A percentile compares a stretch with the other conserved stretches of the same genome.
Evolutionary conservation across 2,797 vertebrate species (phyloP).

Genomic region (Brachyalestes nurse): DNA sequence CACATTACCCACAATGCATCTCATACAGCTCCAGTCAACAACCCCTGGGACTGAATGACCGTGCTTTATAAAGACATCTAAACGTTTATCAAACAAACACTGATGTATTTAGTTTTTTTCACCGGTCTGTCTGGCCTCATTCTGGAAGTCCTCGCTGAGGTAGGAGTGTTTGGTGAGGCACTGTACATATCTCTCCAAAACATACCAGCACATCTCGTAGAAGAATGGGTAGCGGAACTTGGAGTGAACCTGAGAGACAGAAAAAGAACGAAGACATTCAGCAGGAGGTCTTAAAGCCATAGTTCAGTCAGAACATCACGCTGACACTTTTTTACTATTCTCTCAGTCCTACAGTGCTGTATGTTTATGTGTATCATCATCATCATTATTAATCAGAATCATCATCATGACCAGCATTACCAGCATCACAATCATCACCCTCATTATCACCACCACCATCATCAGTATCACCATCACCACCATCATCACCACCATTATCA

Average conservation of each 20-base stretch:
- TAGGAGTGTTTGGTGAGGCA: slow-evolving; percentile 93
- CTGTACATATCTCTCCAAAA: slow-evolving; percentile 94
- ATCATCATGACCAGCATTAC: no score
- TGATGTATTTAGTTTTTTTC: slow-evolving; percentile 63
- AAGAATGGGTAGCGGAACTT: slow-evolving; percentile 99
- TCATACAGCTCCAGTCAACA: neutral
- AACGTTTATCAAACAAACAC: neutral
- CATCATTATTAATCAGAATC: neutral
- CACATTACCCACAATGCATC: neutral
- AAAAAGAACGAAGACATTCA: neutral
- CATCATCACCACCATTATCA: neutral
- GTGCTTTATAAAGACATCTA: neutral
- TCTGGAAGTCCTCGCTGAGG: slow-evolving; percentile 86
- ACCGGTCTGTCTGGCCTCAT: slow-evolving; percentile 85
- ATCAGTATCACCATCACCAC: neutral
- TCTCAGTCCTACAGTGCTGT: neutral
- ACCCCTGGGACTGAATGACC: no score
- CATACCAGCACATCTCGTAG: slow-evolving; percentile 99
- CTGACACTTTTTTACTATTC: neutral
- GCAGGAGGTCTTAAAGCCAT: neutral
- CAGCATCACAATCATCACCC: neutral
- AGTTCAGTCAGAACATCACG: neutral
- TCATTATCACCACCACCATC: neutral
- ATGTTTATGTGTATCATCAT: neutral
- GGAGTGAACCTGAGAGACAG: slow-evolving; percentile 87